Evolutionary conservation across 1,140 invertebrate genomes (phyloP), one percentile per base, ranked within the genome.

Genomic region (Sinella curviseta): DNA sequence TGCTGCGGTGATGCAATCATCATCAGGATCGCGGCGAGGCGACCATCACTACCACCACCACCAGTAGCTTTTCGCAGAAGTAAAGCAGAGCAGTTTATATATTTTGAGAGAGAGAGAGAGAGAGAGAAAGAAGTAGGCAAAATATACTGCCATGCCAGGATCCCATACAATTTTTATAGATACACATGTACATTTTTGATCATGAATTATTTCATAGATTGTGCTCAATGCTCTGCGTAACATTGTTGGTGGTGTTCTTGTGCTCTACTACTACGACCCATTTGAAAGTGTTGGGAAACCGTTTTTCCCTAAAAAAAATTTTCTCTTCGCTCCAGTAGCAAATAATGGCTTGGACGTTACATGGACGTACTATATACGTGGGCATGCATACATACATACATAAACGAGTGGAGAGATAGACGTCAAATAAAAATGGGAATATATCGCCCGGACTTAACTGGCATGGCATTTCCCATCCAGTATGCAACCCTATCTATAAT

Each of bases 381-480:
- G 39, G 8, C 39, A 48, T 48, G 30, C 24, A 31, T 30, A 70
- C 12, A 30, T 31, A 31, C 31, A 31, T 14, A 33, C 12, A 14
- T 4, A 30, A 14, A 30, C 4, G 2, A 70, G 2, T 70, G 26
- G 1, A 4, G 31, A 30, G 26, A 8, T 4, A 70, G 31, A 70
- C 65, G 65, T 70, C 65, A 70, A 70, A 70, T 31, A 33, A 70
- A 70, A 70, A 70, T 70, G 26, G 65, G 65, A 24, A 70, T 31
- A 70, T 70, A 70, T 70, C 30, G 65, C 28, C 20, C 65, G 12
- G 31, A 33, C 31, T 33, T 70, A 70, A 70, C 65, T 60, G 3
- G 3, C 55, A 60, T 60, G n/a, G n/a, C n/a, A n/a, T n/a, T n/a
- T n/a, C n/a, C n/a, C n/a, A 17, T 60, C 39, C 55, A 60, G 55